Conservation (phyloP, 1,140 invertebrate species). For the Macrobrachium nipponense region DNA sequence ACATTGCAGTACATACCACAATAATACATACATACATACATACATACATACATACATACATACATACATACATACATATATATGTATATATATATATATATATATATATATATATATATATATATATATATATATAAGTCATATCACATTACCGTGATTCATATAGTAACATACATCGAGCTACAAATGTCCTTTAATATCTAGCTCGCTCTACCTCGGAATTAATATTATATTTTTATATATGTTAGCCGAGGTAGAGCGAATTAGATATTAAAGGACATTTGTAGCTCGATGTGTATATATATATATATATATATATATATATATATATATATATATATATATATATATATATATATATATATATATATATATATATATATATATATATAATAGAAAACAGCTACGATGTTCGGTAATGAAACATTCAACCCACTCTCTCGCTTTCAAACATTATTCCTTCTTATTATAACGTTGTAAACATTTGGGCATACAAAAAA, state of each 20-base stretch:
- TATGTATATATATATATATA: neutral
- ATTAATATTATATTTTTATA: too few relatives aligned
- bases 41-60: neutral
- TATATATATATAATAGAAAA: neutral
- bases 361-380: constrained; percentile 28
- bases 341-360: constrained; percentile 31
- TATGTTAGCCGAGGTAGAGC: too few relatives aligned
- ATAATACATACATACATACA: too few relatives aligned
- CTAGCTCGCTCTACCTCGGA: too few relatives aligned
- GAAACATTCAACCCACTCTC: neutral
- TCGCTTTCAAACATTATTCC: neutral
- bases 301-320: constrained; percentile 26
- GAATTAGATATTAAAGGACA: too few relatives aligned
- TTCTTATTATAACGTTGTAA: neutral
- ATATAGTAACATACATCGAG: too few relatives aligned
- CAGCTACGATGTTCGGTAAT: neutral
- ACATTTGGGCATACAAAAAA: too few relatives aligned
- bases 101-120: neutral
- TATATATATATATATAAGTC: neutral
- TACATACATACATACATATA: neutral
- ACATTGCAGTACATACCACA: too few relatives aligned
- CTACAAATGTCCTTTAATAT: too few relatives aligned
- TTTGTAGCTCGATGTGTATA: neutral
- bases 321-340: constrained; percentile 33
- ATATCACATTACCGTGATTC: too few relatives aligned